phyloP scores from a whole-genome alignment of 2,888 invertebrate species.

The Eueremaeus valkanovi region DNA sequence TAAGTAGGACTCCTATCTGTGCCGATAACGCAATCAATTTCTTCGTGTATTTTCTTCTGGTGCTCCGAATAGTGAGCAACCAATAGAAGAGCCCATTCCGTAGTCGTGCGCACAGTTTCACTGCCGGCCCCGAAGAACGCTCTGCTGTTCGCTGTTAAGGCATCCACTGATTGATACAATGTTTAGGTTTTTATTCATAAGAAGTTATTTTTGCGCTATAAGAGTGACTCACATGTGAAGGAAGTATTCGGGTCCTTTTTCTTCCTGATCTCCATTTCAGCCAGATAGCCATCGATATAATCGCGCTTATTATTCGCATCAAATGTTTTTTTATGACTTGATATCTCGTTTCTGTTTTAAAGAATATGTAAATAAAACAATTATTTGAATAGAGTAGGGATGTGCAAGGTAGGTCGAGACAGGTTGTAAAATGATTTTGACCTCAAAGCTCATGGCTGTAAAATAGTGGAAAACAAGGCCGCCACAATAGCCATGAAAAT shows the following conservation, averaged over 20 bases:
- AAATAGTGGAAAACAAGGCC: too few relatives aligned
- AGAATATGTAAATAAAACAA: neutral
- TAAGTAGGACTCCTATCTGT: slow-evolving; percentile 58
- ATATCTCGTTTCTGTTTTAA: neutral
- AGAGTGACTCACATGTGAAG: slow-evolving; percentile 43
- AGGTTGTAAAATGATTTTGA: too few relatives aligned
- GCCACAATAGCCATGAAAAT: too few relatives aligned
- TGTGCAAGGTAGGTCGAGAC: too few relatives aligned
- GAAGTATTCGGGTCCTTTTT: slow-evolving; percentile 43
- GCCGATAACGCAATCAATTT: slow-evolving; percentile 63
- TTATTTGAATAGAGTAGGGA: neutral
- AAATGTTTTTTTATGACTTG: neutral
- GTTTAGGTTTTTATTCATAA: slow-evolving; percentile 40
- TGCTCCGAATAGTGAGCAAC: slow-evolving; percentile 60
- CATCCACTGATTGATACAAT: too few relatives aligned
- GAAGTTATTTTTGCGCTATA: neutral
- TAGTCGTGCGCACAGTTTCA: slow-evolving; percentile 44
- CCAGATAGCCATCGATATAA: slow-evolving; percentile 33
- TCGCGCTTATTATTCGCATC: neutral
- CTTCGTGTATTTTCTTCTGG: slow-evolving; percentile 59
- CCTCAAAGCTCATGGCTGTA: too few relatives aligned
- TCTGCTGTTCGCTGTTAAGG: slow-evolving; percentile 45
- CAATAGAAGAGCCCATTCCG: slow-evolving; percentile 56
- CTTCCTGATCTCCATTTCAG: slow-evolving; percentile 43
- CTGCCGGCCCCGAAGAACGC: slow-evolving; percentile 47